Evolutionary conservation across 2,888 invertebrate species (phyloP).

Genomic region (Calameuta idolon): DNA sequence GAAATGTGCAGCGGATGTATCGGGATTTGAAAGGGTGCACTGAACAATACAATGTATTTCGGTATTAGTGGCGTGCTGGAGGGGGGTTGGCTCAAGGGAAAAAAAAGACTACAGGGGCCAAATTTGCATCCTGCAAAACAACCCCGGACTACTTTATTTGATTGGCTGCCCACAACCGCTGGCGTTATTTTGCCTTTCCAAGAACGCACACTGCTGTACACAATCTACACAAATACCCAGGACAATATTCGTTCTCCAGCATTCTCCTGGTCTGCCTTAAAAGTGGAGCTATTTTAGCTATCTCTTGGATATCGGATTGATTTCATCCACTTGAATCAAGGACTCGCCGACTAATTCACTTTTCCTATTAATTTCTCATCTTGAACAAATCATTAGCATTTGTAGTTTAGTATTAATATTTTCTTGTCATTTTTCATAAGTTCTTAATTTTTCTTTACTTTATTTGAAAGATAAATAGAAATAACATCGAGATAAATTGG

Average conservation of each 20-base stretch:
- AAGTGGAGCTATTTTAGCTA: neutral
- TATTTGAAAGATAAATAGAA: too few relatives aligned
- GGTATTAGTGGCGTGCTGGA: slow-evolving; percentile 22
- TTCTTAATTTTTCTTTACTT: neutral
- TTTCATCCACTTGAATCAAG: neutral
- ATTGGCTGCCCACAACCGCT: slow-evolving; percentile 49
- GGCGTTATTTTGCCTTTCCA: neutral
- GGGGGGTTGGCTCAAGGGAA: slow-evolving; percentile 9
- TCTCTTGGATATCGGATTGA: neutral
- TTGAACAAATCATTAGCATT: neutral
- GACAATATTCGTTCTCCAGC: neutral
- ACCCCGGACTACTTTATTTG: slow-evolving; percentile 61
- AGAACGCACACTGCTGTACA: neutral
- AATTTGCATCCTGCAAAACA: slow-evolving; percentile 60
- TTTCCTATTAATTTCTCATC: neutral
- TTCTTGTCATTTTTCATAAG: neutral
- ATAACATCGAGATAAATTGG: too few relatives aligned
- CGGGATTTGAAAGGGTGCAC: slow-evolving; percentile 41
- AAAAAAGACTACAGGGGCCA: slow-evolving; percentile 43
- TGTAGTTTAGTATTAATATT: neutral
- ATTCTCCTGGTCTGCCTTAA: neutral
- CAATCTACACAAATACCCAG: neutral
- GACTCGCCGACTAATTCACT: neutral
- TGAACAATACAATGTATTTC: slow-evolving; percentile 36
- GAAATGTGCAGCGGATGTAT: slow-evolving; percentile 20